These are phyloP conservation scores for Monarcha castaneiventris DNA, from an alignment of 2,113 vertebrate genomes.

Conservation along the genomic window DNA sequence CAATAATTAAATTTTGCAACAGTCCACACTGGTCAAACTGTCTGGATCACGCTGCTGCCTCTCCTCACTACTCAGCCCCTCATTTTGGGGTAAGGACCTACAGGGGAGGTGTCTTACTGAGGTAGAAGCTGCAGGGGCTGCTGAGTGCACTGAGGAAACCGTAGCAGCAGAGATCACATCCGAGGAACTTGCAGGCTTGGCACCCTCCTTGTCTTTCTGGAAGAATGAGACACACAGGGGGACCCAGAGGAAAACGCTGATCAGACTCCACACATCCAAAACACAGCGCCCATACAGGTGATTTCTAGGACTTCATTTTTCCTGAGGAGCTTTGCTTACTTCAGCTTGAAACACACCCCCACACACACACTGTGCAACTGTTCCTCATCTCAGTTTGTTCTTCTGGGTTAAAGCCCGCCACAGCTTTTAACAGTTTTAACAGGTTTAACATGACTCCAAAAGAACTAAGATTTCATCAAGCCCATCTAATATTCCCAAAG, in stretches of 20 bases:
- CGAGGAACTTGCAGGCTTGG: accelerated
- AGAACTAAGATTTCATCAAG: not conserved
- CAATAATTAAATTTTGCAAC: not conserved
- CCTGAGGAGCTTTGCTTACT: not conserved
- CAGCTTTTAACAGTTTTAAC: too few relatives aligned
- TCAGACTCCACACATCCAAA: not conserved
- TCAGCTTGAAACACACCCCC: not conserved
- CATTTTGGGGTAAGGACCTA: not conserved
- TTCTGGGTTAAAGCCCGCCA: not conserved
- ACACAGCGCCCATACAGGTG: accelerated
- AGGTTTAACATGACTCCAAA: not conserved
- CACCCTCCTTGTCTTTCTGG: slow-evolving; percentile 5
- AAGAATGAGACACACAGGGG: not conserved
- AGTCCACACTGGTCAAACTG: not conserved
- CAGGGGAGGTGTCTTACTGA: slow-evolving; percentile 17
- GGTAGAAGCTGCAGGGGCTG: not conserved
- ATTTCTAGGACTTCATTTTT: not conserved
- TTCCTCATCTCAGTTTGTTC: not conserved
- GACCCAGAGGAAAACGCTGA: not conserved
- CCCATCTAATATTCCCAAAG: too few relatives aligned
- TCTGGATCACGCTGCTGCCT: accelerated
- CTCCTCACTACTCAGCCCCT: not conserved
- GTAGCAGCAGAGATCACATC: slow-evolving; percentile 16
- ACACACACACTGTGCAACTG: not conserved
- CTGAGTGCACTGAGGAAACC: not conserved